A percentile compares a stretch with the other conserved stretches of the same genome.
These are phyloP conservation scores for Heliornis fulica DNA, from an alignment of 2,113 vertebrate genomes.

Conservation along the genomic window DNA sequence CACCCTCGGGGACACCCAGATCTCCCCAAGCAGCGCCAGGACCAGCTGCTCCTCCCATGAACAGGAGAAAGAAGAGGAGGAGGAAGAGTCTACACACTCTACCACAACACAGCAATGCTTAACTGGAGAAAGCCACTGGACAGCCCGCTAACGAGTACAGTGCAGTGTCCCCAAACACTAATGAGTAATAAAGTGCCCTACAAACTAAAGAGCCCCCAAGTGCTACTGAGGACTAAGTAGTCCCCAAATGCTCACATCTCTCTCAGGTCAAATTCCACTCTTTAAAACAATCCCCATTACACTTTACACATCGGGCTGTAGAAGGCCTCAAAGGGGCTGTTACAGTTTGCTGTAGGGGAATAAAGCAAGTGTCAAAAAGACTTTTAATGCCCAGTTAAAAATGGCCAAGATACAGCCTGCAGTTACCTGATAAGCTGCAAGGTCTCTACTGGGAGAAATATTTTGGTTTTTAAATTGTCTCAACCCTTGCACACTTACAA, in stretches of 20 bases:
- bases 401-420: conserved; percentile 18
- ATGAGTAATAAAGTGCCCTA: conserved; percentile 56
- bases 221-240: conserved; percentile 52
- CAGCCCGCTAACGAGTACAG: background rate
- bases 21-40: background rate
- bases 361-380: conserved; percentile 71
- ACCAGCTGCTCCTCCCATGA: background rate
- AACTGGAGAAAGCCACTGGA: background rate
- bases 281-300: conserved; percentile 51
- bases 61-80: background rate
- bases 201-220: conserved; percentile 45
- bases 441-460: conserved; percentile 53
- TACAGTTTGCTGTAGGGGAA: conserved; percentile 55
- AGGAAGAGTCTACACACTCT: background rate
- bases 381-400: conserved; percentile 69
- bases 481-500: conserved; percentile 4
- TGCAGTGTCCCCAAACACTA: background rate
- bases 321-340: conserved; percentile 24
- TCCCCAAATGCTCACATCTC: conserved; percentile 53
- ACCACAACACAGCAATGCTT: background rate
- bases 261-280: conserved; percentile 64
- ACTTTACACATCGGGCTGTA: conserved; percentile 38
- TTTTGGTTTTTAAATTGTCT: conserved; percentile 55
- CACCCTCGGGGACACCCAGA: background rate
- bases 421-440: conserved; percentile 61